A percentile compares a stretch with the other conserved stretches of the same genome.
phyloP scores from a whole-genome alignment of 2,797 vertebrate species.

The Characodon lateralis region DNA sequence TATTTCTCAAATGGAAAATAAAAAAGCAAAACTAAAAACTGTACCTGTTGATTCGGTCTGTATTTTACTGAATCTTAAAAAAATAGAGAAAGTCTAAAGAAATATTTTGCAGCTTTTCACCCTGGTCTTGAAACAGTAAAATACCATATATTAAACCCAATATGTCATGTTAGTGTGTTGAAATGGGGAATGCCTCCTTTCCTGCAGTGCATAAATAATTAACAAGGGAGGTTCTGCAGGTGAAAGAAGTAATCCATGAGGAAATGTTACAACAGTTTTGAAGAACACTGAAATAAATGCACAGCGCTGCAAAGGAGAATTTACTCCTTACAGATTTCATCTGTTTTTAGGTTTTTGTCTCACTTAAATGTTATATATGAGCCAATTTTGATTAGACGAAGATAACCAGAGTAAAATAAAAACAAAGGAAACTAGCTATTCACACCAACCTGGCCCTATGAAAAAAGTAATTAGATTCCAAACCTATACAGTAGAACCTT shows the following conservation, averaged over 20 bases:
- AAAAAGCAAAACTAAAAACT: neutral
- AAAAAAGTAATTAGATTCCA: neutral
- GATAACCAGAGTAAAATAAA: too few species aligned
- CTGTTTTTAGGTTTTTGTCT: too few species aligned
- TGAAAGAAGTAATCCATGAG: conserved; percentile 41
- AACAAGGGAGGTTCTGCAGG: conserved; percentile 31
- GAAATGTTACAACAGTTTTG: conserved; percentile 11
- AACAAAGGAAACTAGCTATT: neutral
- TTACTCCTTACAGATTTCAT: too few species aligned
- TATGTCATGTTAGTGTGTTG: conserved; percentile 24
- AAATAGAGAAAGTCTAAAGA: neutral
- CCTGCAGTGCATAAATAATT: conserved; percentile 60
- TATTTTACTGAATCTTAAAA: neutral
- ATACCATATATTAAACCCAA: conserved; percentile 39
- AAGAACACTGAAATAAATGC: conserved; percentile 17
- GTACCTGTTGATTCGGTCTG: neutral
- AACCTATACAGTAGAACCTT: neutral
- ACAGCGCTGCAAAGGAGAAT: too few species aligned
- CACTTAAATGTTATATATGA: too few species aligned
- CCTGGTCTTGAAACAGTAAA: conserved; percentile 19
- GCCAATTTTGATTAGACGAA: too few species aligned
- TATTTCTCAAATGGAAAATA: neutral
- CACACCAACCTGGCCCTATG: neutral
- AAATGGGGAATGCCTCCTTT: conserved; percentile 37
- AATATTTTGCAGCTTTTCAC: conserved; percentile 27